Base-by-base conservation (phyloP, 2,888 invertebrate species). In the Agonopterix arenella region DNA sequence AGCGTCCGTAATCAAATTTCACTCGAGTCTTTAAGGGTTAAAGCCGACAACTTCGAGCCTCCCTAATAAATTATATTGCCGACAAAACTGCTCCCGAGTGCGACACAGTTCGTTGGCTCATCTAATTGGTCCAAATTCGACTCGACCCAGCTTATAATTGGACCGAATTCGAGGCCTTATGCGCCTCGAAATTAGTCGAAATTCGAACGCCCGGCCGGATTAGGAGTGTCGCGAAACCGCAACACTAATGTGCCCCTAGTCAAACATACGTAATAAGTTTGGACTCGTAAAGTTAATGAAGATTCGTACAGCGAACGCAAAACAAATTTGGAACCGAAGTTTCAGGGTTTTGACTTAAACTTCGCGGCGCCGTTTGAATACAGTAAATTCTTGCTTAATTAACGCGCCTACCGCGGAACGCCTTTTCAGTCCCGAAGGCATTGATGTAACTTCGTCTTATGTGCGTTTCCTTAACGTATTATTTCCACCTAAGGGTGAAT, bases 11-110 rank as follows among this genome's bases (percentile, higher is more conserved):
- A 88, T 88, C 84, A 86, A 88, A 88, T 88, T 88, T 85, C 77
- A 80, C 79, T 85, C 75, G 74, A 88, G 81, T 84, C 86, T 85
- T 86, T 84, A 86, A 86, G 85, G 86, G 86, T 85, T 86, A 74
- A 77, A 82, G 75, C 80, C 76, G 78, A 73, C 83, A 83, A 88
- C 83, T 86, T 84, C 78, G 83, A 81, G 84, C 82, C 72, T 71
- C 83, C 83, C 84, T 85, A 84, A 88, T 88, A 88, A 88, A 88
- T 88, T 88, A 88, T 86, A 85, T 86, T 86, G 86, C 83, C 82
- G 80, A 80, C 85, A 86, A 86, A 86, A 88, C 88, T 85, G 85
- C 82, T 83, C 77, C 79, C 78, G 83, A 83, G 82, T 80, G 79
- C 83, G 88, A 84, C 85, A 84, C 84, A 86, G 84, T 84, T 86